A percentile compares a stretch with the other conserved stretches of the same genome.
Evolutionary conservation across 1,140 invertebrate species (phyloP).

Genomic region (Chrysoperla carnea): DNA sequence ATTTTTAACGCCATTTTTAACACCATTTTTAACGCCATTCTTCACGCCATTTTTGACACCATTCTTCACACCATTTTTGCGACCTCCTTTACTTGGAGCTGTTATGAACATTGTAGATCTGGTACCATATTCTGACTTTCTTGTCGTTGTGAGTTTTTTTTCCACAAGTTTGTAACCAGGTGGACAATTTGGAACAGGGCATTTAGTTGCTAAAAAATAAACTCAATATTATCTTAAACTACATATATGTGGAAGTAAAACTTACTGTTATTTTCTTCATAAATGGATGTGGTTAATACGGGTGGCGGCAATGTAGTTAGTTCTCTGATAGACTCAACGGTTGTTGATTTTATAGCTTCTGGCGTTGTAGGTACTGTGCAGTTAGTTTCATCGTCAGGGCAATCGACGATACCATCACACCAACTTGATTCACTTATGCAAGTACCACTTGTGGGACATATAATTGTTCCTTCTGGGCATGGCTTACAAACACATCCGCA

Average conservation of each 20-base stretch:
- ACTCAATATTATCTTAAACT: not conserved
- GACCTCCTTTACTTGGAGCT: not conserved
- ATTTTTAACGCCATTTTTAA: conserved; percentile 16
- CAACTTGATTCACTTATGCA: conserved; percentile 53
- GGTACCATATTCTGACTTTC: conserved; percentile 13
- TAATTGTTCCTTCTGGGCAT: conserved; percentile 38
- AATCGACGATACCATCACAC: conserved; percentile 72
- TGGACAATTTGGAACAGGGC: conserved; percentile 32
- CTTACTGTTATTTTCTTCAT: not conserved
- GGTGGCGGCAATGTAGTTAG: conserved; percentile 1
- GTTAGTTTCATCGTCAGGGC: conserved; percentile 62
- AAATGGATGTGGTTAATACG: not conserved
- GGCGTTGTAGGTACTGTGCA: conserved; percentile 28
- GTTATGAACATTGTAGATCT: conserved; percentile 14
- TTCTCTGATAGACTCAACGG: conserved; percentile 2
- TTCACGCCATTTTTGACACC: conserved; percentile 3
- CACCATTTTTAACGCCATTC: conserved; percentile 18
- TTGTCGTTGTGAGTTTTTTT: conserved; percentile 13
- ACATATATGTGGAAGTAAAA: too few species aligned
- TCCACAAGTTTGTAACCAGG: conserved; percentile 30
- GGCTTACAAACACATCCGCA: conserved; percentile 60
- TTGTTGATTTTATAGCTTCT: conserved; percentile 1
- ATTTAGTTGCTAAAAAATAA: conserved; percentile 7
- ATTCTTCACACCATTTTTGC: conserved; percentile 5
- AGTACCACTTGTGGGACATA: conserved; percentile 55